phyloP scores from a whole-genome alignment of 2,888 invertebrate genomes.

The Artemia sinica region DNA sequence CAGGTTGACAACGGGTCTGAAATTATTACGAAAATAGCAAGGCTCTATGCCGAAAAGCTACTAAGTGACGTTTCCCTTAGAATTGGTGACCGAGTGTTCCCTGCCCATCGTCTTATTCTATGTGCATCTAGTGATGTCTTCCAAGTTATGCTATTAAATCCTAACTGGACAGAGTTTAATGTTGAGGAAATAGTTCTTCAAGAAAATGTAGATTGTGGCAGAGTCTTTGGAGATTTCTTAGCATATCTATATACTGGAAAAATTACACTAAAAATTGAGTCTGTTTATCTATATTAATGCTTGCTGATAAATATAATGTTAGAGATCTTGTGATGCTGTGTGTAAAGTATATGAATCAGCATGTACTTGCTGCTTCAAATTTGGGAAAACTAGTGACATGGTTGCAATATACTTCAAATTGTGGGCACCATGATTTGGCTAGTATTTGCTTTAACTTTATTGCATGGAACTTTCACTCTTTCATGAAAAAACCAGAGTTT shows the following conservation, averaged over 20 bases:
- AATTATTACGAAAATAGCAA: slow-evolving; percentile 61
- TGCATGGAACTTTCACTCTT: slow-evolving; percentile 17
- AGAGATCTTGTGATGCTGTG: slow-evolving; percentile 31
- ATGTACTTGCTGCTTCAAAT: slow-evolving; percentile 8
- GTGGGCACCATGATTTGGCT: slow-evolving; percentile 54
- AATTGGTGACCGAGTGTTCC: slow-evolving; percentile 62
- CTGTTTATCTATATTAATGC: slow-evolving; percentile 70
- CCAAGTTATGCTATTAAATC: slow-evolving; percentile 89
- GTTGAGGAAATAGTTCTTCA: slow-evolving; percentile 64
- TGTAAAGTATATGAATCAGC: slow-evolving; percentile 11
- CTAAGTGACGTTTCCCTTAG: slow-evolving; percentile 76
- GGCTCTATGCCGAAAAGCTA: slow-evolving; percentile 60
- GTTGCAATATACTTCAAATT: slow-evolving; percentile 73
- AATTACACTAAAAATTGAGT: slow-evolving; percentile 61
- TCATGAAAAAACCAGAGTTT: slow-evolving; percentile 3
- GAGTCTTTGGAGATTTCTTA: slow-evolving; percentile 71
- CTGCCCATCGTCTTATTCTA: slow-evolving; percentile 73
- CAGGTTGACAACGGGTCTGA: slow-evolving; percentile 71
- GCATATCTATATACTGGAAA: slow-evolving; percentile 80
- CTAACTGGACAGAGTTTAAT: slow-evolving; percentile 78
- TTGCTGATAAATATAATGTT: slow-evolving; percentile 90
- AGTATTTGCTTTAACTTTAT: slow-evolving; percentile 57
- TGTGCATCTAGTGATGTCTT: slow-evolving; percentile 90
- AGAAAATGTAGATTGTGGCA: slow-evolving; percentile 65
- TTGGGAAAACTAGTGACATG: slow-evolving; percentile 53